A percentile compares a stretch with the other conserved stretches of the same genome.
phyloP scores from a whole-genome alignment of 2,888 invertebrate species.

The Trissolcus brochymenae region DNA sequence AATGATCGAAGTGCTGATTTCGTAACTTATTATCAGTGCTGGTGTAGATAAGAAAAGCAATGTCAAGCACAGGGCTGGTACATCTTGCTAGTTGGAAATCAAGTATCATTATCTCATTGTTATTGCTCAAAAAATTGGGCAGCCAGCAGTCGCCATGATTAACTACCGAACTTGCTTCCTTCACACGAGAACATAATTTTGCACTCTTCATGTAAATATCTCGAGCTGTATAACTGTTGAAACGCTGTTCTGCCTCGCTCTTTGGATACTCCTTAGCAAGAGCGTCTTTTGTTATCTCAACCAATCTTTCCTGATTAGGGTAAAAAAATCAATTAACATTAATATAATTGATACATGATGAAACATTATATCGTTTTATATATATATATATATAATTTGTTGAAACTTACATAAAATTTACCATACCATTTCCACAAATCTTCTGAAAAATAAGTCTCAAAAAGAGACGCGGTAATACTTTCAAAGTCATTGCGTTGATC shows the following conservation, averaged over 20 bases:
- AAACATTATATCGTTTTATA: slow-evolving; percentile 12
- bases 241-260: slow-evolving; percentile 79
- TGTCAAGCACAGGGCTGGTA: slow-evolving; percentile 79
- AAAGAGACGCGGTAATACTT: slow-evolving; percentile 47
- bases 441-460: slow-evolving; percentile 69
- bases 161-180: slow-evolving; percentile 78
- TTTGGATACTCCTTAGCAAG: slow-evolving; percentile 81
- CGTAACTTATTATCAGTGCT: slow-evolving; percentile 81
- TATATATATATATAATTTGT: background rate
- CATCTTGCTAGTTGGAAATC: slow-evolving; percentile 83
- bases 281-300: slow-evolving; percentile 79
- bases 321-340: background rate
- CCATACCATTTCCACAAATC: slow-evolving; percentile 69
- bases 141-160: slow-evolving; percentile 87
- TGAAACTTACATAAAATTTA: slow-evolving; percentile 66
- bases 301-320: slow-evolving; percentile 25
- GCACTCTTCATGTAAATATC: slow-evolving; percentile 77
- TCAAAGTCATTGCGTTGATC: slow-evolving; percentile 74
- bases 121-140: slow-evolving; percentile 83
- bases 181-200: slow-evolving; percentile 68
- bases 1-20: slow-evolving; percentile 79
- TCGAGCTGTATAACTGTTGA: slow-evolving; percentile 78
- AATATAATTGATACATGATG: background rate
- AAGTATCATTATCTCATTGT: slow-evolving; percentile 79
- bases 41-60: slow-evolving; percentile 80